These are phyloP conservation scores for Acanthisitta chloris DNA, from an alignment of 2,113 vertebrate genomes.

Conservation along the genomic window DNA sequence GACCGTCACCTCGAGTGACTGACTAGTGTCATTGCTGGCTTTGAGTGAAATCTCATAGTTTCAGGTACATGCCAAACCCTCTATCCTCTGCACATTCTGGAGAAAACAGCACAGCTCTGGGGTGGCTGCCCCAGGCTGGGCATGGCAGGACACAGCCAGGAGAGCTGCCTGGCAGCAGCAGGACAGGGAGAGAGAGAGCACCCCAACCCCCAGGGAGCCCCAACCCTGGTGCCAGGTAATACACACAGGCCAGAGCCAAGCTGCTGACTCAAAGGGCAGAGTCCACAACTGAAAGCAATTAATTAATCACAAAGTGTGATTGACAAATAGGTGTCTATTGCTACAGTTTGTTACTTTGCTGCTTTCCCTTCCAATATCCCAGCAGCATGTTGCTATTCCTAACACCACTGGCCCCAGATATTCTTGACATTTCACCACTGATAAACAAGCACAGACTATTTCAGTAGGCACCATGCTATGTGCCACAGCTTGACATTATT, in stretches of 20 bases:
- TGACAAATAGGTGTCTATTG: rapidly evolving
- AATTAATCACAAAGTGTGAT: neutral
- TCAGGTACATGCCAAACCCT: no score
- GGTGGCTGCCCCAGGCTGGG: no score
- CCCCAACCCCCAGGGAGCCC: neutral
- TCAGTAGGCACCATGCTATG: neutral
- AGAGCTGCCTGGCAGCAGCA: neutral
- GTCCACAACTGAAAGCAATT: neutral
- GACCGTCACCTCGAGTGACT: rapidly evolving
- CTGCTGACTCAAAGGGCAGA: neutral
- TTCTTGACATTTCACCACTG: neutral
- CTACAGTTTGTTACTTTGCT: neutral
- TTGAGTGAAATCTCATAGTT: neutral
- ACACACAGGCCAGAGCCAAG: neutral
- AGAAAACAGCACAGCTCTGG: rapidly evolving
- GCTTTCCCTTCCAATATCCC: neutral
- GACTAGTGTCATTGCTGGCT: neutral
- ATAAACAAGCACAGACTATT: neutral
- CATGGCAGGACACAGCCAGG: neutral
- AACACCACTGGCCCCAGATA: neutral
- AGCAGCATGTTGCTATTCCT: neutral
- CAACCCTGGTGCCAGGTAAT: neutral
- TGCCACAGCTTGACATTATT: neutral
- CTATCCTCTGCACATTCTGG: neutral
- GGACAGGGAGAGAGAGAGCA: neutral